These are phyloP conservation scores for Ophion ventricosus DNA, from an alignment of 2,888 invertebrate genomes.

Conservation along the genomic window DNA sequence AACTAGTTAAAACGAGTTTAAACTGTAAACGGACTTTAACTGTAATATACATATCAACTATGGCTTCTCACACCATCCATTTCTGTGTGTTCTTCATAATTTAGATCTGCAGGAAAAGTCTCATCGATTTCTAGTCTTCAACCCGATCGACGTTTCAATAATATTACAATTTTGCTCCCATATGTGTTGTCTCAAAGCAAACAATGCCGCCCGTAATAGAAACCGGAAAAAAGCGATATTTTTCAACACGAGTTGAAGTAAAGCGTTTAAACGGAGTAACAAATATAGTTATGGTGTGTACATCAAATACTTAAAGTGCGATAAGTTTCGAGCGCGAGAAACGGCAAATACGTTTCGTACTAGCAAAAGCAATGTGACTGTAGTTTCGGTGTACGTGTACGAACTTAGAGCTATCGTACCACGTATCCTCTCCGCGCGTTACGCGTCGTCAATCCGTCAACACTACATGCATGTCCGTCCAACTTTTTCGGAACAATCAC, in stretches of 20 bases:
- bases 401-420: background rate
- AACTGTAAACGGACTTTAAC: no score
- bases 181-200: background rate
- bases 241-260: background rate
- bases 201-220: background rate
- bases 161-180: background rate
- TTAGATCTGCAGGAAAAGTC: no score
- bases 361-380: background rate
- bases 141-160: no score
- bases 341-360: background rate
- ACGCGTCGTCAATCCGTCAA: background rate
- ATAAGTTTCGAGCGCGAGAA: no score
- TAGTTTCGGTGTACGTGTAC: background rate
- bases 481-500: constrained; percentile 38
- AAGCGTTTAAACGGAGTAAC: background rate
- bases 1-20: no score
- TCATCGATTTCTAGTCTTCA: no score
- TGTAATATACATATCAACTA: no score
- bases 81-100: background rate
- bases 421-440: background rate
- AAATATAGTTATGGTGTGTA: background rate
- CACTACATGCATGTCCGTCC: background rate
- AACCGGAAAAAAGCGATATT: background rate
- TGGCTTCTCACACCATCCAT: background rate
- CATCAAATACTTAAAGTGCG: no score